phyloP scores from a whole-genome alignment of 1,140 invertebrate species.

The Euura saliciscinereae region DNA sequence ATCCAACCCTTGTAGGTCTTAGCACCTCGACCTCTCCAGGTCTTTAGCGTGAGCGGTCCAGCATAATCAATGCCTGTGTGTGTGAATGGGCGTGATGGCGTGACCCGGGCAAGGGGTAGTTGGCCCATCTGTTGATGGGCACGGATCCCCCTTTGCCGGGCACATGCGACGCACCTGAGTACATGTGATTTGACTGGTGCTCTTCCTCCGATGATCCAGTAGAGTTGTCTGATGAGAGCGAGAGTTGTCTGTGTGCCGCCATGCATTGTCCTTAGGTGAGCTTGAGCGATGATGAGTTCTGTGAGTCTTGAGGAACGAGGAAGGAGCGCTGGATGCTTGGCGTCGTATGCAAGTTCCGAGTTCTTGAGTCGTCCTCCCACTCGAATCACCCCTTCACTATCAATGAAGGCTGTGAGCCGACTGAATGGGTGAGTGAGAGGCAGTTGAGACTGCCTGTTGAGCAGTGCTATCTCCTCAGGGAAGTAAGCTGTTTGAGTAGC shows the following conservation, averaged over 20 bases:
- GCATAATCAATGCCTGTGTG: no score
- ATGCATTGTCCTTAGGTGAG: constrained; percentile 35
- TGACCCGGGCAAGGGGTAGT: no score
- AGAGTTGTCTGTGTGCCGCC: constrained; percentile 29
- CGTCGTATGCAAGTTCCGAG: constrained; percentile 24
- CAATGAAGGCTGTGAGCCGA: constrained; percentile 21
- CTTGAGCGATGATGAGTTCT: constrained; percentile 30
- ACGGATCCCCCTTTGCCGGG: background rate
- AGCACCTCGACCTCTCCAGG: no score
- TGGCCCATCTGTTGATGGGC: constrained; percentile 31
- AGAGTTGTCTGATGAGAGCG: constrained; percentile 27
- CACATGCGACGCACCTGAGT: constrained; percentile 26
- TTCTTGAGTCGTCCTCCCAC: constrained; percentile 36
- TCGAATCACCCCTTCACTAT: constrained; percentile 31
- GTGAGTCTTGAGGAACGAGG: constrained; percentile 19
- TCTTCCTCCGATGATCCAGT: constrained; percentile 34
- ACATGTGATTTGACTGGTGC: constrained; percentile 17
- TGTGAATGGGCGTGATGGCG: no score
- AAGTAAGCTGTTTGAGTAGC: background rate
- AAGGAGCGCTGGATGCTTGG: constrained; percentile 36
- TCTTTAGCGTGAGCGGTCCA: no score
- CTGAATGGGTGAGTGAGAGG: background rate
- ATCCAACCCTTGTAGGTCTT: no score
- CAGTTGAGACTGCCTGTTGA: background rate
- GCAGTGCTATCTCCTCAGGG: background rate